A percentile compares a stretch with the other conserved stretches of the same genome.
These are phyloP conservation scores for Herpetotheres cachinnans DNA, from an alignment of 2,113 vertebrate genomes.

Conservation along the genomic window DNA sequence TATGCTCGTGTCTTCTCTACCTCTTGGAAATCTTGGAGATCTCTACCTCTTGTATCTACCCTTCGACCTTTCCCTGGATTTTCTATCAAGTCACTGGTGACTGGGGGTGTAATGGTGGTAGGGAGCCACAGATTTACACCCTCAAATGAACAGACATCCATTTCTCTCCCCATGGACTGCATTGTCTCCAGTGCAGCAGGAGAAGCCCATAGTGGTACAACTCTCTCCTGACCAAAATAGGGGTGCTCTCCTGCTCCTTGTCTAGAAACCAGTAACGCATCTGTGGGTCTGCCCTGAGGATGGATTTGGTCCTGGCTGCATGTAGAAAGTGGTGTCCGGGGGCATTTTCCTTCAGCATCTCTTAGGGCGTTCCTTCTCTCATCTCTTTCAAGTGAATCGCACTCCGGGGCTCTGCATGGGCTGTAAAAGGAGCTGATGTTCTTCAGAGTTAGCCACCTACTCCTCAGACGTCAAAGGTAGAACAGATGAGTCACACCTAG, in stretches of 20 bases:
- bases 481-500: neutral
- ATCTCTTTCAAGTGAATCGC: neutral
- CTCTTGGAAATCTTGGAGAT: neutral
- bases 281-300: neutral
- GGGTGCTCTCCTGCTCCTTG: neutral
- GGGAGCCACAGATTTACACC: neutral
- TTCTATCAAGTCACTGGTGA: neutral
- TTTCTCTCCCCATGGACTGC: neutral
- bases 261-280: neutral
- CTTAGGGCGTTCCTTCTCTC: neutral
- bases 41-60: neutral
- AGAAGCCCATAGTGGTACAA: neutral
- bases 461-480: neutral
- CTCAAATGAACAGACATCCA: neutral
- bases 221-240: neutral
- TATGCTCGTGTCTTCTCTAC: neutral
- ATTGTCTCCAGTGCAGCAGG: fast-evolving
- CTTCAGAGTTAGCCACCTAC: neutral
- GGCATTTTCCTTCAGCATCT: neutral
- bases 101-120: neutral
- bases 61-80: neutral
- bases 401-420: neutral
- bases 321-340: fast-evolving
- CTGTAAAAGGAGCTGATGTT: neutral
- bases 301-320: neutral